A percentile compares a stretch with the other conserved stretches of the same genome.
Conservation (phyloP, 2,113 vertebrate species). For the Parus major region DNA sequence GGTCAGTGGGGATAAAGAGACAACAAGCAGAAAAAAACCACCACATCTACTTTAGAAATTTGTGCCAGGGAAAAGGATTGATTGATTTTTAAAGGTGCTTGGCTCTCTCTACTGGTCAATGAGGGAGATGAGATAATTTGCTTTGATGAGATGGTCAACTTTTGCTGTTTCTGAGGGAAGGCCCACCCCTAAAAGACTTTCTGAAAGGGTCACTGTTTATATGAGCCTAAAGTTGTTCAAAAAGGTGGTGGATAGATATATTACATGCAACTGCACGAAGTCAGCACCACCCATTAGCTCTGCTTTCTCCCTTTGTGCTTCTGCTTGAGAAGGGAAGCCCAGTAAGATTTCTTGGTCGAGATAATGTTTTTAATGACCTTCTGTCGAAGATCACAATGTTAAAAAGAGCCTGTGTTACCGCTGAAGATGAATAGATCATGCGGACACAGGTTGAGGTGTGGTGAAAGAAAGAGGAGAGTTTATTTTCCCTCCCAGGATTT, state of each 20-base stretch:
- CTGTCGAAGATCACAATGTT: not conserved
- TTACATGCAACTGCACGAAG: not conserved
- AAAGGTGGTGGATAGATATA: not conserved
- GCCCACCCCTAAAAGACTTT: not conserved
- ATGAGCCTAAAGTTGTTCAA: not conserved
- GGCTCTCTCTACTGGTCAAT: not conserved
- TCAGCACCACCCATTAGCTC: not conserved
- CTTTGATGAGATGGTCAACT: not conserved
- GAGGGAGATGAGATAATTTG: not conserved
- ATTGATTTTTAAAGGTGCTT: constrained; percentile 11
- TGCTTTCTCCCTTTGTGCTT: not conserved
- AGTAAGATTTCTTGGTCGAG: not conserved
- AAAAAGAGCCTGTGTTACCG: not conserved
- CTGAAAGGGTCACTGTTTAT: not conserved
- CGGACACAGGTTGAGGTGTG: too few species aligned
- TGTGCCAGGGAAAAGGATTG: not conserved
- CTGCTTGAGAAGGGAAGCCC: not conserved
- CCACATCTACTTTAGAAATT: not conserved
- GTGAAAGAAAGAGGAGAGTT: too few species aligned
- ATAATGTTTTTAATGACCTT: too few species aligned
- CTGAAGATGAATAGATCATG: too few species aligned
- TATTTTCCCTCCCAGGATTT: too few species aligned
- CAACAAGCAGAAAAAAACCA: not conserved
- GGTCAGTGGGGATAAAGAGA: not conserved
- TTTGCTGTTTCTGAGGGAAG: not conserved